Conservation (phyloP, 1,140 invertebrate species). For the Trinorchestia longiramus region DNA sequence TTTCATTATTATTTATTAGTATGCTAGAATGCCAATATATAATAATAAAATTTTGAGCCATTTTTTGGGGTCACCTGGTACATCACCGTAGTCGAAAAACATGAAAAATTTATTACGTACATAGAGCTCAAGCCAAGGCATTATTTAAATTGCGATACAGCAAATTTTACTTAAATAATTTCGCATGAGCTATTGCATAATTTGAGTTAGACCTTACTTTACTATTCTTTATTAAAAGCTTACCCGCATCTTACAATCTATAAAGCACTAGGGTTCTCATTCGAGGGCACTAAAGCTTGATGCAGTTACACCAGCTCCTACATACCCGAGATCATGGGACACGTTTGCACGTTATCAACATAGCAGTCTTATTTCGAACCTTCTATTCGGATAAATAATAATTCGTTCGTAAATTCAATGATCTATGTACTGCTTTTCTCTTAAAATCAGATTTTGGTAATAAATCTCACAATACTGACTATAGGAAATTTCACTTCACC, state of each 20-base stretch:
- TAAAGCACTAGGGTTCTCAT: constrained; percentile 28
- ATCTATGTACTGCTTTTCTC: neutral
- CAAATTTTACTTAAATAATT: neutral
- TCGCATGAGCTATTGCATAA: neutral
- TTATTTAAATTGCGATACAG: neutral
- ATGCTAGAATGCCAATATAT: too few relatives aligned
- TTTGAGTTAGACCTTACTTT: neutral
- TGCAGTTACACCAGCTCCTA: neutral
- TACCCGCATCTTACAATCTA: constrained; percentile 23
- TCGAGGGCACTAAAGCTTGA: constrained; percentile 29
- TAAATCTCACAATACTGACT: neutral
- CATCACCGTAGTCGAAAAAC: neutral
- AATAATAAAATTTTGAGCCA: too few relatives aligned
- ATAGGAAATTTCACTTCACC: neutral
- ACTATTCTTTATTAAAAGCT: neutral
- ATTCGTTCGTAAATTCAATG: neutral
- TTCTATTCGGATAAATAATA: neutral
- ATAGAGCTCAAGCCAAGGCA: neutral
- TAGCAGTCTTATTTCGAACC: neutral
- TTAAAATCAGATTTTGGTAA: neutral
- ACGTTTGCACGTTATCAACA: neutral
- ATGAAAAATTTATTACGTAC: neutral
- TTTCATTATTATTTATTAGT: too few relatives aligned
- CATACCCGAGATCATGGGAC: neutral
- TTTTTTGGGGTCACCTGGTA: too few relatives aligned